Percentiles rank a stretch among this genome's conserved stretches.
phyloP scores from a whole-genome alignment of 1,140 invertebrate genomes.

The Heliconius hewitsoni region DNA sequence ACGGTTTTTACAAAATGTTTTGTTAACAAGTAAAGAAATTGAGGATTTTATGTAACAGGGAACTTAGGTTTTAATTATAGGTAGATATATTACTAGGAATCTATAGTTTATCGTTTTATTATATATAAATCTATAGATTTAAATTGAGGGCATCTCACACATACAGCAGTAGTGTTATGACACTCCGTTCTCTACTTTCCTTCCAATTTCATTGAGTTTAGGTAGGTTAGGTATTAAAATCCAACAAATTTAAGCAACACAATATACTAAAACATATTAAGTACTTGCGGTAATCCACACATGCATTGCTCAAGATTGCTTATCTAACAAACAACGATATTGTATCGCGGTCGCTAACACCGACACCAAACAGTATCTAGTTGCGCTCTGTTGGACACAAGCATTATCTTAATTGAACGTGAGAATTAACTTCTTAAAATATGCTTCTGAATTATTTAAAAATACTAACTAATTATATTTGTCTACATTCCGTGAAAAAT shows the following conservation, averaged over 20 bases:
- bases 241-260: neutral
- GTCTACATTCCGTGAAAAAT: conserved; percentile 6
- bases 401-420: conserved; percentile 12
- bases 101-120: no score
- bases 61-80: no score
- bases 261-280: neutral
- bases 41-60: no score
- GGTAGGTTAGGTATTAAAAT: no score
- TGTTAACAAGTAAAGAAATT: no score
- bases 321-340: conserved; percentile 19
- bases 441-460: neutral
- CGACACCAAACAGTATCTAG: neutral
- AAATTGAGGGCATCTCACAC: no score
- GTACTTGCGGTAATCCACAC: neutral
- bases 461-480: neutral
- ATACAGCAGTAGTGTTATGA: no score
- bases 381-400: conserved; percentile 8
- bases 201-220: no score
- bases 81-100: no score
- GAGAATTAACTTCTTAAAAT: neutral
- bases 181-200: no score
- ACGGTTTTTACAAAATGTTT: no score
- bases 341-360: conserved; percentile 24
- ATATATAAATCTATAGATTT: no score
- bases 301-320: conserved; percentile 13